Conservation (phyloP, 2,888 invertebrate genomes). For the Drosophila melanocephala region DNA sequence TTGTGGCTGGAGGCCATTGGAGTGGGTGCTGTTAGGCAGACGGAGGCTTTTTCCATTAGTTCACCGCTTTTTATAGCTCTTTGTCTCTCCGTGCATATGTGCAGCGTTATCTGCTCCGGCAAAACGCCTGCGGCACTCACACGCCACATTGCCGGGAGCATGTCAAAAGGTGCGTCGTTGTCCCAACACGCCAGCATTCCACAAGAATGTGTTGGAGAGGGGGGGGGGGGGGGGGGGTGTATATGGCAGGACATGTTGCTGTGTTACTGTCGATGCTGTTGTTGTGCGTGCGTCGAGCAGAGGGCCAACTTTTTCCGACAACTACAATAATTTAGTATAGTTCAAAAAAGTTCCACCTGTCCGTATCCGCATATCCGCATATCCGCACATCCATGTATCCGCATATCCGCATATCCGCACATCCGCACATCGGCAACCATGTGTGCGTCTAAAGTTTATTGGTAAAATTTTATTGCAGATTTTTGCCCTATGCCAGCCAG, state of each 20-base stretch:
- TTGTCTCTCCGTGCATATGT: constrained; percentile 42
- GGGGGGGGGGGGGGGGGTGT: constrained; percentile 15
- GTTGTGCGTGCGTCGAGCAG: constrained; percentile 24
- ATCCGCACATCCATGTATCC: constrained; percentile 24
- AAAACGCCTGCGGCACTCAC: constrained; percentile 25
- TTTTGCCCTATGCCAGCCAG: constrained; percentile 58
- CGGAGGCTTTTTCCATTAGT: constrained; percentile 49
- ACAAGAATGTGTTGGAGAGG: not conserved
- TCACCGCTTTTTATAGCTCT: constrained; percentile 65
- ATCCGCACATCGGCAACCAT: constrained; percentile 26
- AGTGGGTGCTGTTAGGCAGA: constrained; percentile 3
- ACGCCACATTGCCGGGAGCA: constrained; percentile 30
- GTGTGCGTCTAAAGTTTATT: constrained; percentile 71
- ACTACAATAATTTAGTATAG: constrained; percentile 80
- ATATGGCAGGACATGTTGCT: constrained; percentile 26
- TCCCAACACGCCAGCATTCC: constrained; percentile 28
- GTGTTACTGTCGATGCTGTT: constrained; percentile 9
- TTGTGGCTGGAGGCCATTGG: constrained; percentile 1
- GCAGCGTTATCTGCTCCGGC: constrained; percentile 43
- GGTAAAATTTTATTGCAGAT: constrained; percentile 80
- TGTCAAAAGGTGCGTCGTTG: constrained; percentile 67
- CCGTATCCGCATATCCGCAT: constrained; percentile 51
- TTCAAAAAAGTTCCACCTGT: constrained; percentile 80
- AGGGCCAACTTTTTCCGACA: constrained; percentile 68
- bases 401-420: constrained; percentile 3